Percentiles rank a stretch among this genome's conserved stretches.
phyloP scores from a whole-genome alignment of 2,113 vertebrate species.

The Camelus bactrianus region DNA sequence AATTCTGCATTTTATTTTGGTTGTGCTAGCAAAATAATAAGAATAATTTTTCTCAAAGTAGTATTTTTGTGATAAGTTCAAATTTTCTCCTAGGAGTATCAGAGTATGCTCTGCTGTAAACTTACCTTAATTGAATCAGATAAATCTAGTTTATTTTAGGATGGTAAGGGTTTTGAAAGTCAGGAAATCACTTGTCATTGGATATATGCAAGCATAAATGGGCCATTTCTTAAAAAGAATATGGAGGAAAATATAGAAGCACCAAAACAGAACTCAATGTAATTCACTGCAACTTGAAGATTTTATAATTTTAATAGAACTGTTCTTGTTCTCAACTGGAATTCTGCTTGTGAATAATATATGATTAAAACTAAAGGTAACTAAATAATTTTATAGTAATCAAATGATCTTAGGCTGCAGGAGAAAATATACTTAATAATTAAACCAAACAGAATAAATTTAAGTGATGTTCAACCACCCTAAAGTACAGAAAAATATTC shows the following conservation, averaged over 20 bases:
- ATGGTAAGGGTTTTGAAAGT: not conserved
- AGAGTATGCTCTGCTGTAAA: not conserved
- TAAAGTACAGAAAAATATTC: not conserved
- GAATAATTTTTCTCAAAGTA: not conserved
- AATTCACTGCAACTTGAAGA: not conserved
- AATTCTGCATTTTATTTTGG: not conserved
- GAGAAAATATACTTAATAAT: not conserved
- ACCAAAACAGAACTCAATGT: no score
- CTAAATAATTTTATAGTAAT: not conserved
- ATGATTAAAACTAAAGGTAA: not conserved
- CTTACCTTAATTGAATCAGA: not conserved
- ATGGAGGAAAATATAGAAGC: not conserved
- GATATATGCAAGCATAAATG: not conserved
- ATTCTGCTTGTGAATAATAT: not conserved
- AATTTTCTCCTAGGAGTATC: not conserved
- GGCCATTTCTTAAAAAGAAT: not conserved
- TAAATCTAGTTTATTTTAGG: no score
- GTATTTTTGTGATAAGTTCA: not conserved
- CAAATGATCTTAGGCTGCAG: not conserved
- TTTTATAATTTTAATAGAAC: not conserved
- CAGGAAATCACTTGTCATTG: not conserved
- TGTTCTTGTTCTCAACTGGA: not conserved
- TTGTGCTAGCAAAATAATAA: not conserved
- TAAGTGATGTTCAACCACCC: not conserved
- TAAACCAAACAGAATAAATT: not conserved